These are phyloP conservation scores for Sitodiplosis mosellana DNA, from an alignment of 1,140 invertebrate genomes.

Conservation along the genomic window DNA sequence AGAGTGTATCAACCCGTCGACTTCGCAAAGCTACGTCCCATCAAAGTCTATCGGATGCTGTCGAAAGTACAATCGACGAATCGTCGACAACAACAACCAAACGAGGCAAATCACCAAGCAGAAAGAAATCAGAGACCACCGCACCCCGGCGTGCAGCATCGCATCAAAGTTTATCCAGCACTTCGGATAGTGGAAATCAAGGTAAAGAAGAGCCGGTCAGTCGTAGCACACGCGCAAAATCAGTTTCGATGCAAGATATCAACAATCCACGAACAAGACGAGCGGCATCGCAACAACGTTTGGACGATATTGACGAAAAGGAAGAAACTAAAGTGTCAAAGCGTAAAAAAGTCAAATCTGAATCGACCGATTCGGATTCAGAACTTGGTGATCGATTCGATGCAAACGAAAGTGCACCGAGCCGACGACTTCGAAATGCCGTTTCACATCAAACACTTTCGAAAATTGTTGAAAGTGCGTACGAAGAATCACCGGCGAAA, in stretches of 20 bases:
- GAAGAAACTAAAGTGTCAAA: neutral
- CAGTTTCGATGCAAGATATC: neutral
- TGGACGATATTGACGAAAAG: neutral
- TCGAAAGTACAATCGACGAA: too few relatives aligned
- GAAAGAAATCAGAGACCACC: too few relatives aligned
- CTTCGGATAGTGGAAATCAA: too few relatives aligned
- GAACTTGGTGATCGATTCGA: neutral
- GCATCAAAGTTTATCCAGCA: too few relatives aligned
- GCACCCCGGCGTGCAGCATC: too few relatives aligned
- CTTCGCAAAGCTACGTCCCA: too few relatives aligned
- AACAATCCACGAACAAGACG: neutral
- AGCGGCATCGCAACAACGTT: neutral
- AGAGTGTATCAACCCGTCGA: too few relatives aligned
- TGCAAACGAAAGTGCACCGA: neutral
- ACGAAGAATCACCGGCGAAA: neutral
- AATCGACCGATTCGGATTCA: neutral
- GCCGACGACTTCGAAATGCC: neutral
- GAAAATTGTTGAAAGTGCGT: neutral
- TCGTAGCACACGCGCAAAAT: neutral
- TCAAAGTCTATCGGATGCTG: too few relatives aligned
- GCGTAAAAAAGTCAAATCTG: neutral
- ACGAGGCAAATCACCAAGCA: too few relatives aligned
- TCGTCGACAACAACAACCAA: too few relatives aligned
- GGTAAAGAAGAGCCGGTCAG: too few relatives aligned
- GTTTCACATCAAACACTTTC: neutral